Base-by-base conservation (phyloP, 2,888 invertebrate species). In the Branchellion lobata region DNA sequence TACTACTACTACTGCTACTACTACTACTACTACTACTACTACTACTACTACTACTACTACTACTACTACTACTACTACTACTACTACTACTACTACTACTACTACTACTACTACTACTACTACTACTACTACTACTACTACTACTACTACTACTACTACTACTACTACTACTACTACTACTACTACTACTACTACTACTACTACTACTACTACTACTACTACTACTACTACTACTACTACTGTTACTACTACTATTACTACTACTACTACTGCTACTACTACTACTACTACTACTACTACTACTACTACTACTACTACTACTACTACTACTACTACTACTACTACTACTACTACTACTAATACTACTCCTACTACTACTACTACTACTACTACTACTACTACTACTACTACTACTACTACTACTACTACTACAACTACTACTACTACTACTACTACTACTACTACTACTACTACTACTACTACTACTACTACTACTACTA, bases 141-240 rank as follows among this genome's bases (percentile, higher is more conserved):
- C 79, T 79, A 79, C 79, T 78, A 79, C 79, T 78, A 78, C 75
- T 79, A 78, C 77, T 78, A 78, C 79, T 79, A 78, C 79, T 78
- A 78, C 79, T 79, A 79, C 79, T 76, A 74, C 75, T 79, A 79
- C 79, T 79, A 79, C 75, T 79, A 79, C 79, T 79, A 78, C 34
- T 79, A 79, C 72, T 79, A 79, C 72, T 79, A 79, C 72, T 79
- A 79, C 72, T 79, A 79, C 72, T 79, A 34, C 61, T 47, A 27
- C 69, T 68, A 68, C 69, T 68, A 68, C 69, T 68, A 68, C 69
- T 68, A 68, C 69, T 68, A 68, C 69, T 68, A 68, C 69, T 51
- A 51, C 53, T 51, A 51, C 53, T 51, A 51, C 53, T 51, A 51
- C 53, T 51, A 51, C 53, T 51, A 51, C 53, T 51, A 51, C 53